phyloP scores from a whole-genome alignment of 2,888 invertebrate species.

The Plemyria rubiginata region DNA sequence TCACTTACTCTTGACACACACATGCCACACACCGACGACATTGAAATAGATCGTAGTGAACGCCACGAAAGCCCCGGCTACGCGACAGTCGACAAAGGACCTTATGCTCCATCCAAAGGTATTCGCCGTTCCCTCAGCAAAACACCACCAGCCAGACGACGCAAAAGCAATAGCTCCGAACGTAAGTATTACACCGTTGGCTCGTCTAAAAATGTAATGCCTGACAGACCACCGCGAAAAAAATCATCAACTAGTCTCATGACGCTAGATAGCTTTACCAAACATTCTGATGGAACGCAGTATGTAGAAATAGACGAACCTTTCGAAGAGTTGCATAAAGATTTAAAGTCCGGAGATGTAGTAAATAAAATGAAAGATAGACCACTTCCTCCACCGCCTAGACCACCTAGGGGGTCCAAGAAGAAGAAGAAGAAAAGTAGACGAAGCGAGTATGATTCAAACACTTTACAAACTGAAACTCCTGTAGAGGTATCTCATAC shows the following conservation, averaged over 20 bases:
- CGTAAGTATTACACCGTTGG: constrained; percentile 89
- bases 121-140: constrained; percentile 83
- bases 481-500: constrained; percentile 45
- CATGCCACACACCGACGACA: constrained; percentile 58
- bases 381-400: constrained; percentile 93
- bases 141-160: constrained; percentile 72
- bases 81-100: constrained; percentile 90
- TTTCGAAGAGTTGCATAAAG: constrained; percentile 85
- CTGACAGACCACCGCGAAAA: constrained; percentile 87
- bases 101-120: constrained; percentile 86
- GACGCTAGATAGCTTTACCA: constrained; percentile 81
- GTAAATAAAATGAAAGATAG: constrained; percentile 93
- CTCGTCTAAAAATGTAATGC: constrained; percentile 71
- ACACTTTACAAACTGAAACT: constrained; percentile 42
- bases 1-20: constrained; percentile 85
- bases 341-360: constrained; percentile 90
- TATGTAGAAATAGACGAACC: constrained; percentile 87
- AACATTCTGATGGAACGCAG: constrained; percentile 80
- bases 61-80: constrained; percentile 87
- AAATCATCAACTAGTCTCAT: constrained; percentile 84
- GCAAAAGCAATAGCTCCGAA: constrained; percentile 81
- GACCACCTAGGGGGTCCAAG: constrained; percentile 89
- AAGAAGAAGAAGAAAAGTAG: constrained; percentile 62
- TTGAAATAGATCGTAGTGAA: constrained; percentile 67
- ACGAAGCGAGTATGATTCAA: constrained; percentile 49